Percentiles rank a stretch among this genome's conserved stretches.
Evolutionary conservation across 2,797 vertebrate species (phyloP).

Genomic region (Erithacus rubecula): DNA sequence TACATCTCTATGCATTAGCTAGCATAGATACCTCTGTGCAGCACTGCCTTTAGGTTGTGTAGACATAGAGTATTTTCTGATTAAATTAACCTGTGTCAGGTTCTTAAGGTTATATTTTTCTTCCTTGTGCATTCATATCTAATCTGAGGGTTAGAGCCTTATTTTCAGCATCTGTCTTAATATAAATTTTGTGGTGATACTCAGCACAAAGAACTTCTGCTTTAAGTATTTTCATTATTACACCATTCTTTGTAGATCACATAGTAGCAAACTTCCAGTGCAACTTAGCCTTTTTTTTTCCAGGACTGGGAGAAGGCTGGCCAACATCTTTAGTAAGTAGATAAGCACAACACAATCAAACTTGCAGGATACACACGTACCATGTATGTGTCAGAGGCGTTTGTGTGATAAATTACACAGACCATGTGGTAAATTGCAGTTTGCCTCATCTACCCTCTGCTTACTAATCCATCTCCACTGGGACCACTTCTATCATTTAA

Average conservation of each 20-base stretch:
- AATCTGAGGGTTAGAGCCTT: background rate
- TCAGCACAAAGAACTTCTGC: background rate
- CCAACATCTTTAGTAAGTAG: background rate
- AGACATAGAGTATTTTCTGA: background rate
- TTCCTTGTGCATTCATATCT: background rate
- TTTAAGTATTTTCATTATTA: background rate
- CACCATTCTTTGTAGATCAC: background rate
- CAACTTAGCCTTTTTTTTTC: background rate
- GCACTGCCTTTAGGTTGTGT: background rate
- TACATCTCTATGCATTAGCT: background rate
- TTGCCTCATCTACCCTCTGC: conserved; percentile 51
- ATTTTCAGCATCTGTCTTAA: background rate
- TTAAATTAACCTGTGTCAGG: background rate
- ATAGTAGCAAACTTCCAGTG: background rate
- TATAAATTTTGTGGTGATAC: background rate
- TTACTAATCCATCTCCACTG: conserved; percentile 54
- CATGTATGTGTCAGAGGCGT: conserved; percentile 1
- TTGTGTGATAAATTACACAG: conserved; percentile 51
- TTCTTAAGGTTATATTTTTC: background rate
- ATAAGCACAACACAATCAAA: conserved; percentile 24
- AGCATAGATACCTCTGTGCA: background rate
- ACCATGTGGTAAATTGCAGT: conserved; percentile 64
- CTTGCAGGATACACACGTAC: background rate
- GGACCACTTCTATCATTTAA: conserved; percentile 48
- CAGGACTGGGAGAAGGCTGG: background rate